phyloP scores from a whole-genome alignment of 2,797 vertebrate species.

The Enteromius radiatus region DNA sequence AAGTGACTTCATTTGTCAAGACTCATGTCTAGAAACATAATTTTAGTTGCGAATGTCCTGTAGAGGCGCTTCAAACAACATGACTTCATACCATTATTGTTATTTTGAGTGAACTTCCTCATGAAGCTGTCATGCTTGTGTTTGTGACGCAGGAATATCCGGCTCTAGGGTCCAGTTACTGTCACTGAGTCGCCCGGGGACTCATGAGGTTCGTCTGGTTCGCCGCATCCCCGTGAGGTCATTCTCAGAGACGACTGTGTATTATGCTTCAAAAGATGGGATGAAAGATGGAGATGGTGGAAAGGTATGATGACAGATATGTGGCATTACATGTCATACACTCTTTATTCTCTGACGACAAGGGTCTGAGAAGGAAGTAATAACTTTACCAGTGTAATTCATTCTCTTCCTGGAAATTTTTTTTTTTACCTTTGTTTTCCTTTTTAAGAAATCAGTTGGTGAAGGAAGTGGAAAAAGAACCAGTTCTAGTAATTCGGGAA shows the following conservation, averaged over 20 bases:
- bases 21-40: neutral
- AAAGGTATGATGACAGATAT: slow-evolving; percentile 74
- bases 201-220: slow-evolving; percentile 75
- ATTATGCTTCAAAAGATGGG: slow-evolving; percentile 86
- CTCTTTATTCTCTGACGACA: neutral
- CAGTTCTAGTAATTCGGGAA: slow-evolving; percentile 82
- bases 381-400: neutral
- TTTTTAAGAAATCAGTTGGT: slow-evolving; percentile 80
- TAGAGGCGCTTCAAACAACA: neutral
- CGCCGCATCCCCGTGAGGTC: slow-evolving; percentile 76
- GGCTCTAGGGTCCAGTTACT: slow-evolving; percentile 78
- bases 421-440: neutral
- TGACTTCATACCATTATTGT: neutral
- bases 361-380: neutral
- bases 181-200: slow-evolving; percentile 75
- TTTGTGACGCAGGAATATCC: slow-evolving; percentile 73
- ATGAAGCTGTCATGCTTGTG: neutral
- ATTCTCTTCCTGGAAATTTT: neutral
- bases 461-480: slow-evolving; percentile 76
- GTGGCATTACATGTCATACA: neutral
- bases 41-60: too few species aligned
- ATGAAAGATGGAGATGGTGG: slow-evolving; percentile 85
- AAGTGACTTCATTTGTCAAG: neutral
- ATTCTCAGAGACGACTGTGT: slow-evolving; percentile 84
- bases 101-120: neutral